Percentiles rank a stretch among this genome's conserved stretches.
phyloP scores from a whole-genome alignment of 2,888 invertebrate species.

The Cyclophora punctaria region DNA sequence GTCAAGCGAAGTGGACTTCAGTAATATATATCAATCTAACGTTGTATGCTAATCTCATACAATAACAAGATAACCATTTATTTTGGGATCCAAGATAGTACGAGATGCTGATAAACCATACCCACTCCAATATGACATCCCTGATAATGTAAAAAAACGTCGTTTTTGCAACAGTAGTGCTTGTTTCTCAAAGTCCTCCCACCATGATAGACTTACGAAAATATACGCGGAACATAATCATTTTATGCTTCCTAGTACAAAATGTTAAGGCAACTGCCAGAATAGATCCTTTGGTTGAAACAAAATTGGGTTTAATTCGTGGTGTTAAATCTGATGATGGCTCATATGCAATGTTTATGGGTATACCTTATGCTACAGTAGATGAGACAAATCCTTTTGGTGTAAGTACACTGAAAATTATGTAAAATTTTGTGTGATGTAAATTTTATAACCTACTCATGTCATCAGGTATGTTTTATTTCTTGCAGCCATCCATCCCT shows the following conservation, averaged over 20 bases:
- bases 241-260: slow-evolving; percentile 12
- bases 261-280: slow-evolving; percentile 19
- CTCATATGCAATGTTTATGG: slow-evolving; percentile 44
- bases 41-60: too few species aligned
- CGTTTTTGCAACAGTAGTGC: too few species aligned
- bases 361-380: slow-evolving; percentile 46
- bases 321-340: slow-evolving; percentile 40
- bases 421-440: too few species aligned
- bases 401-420: slow-evolving; percentile 24
- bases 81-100: too few species aligned
- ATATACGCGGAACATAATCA: not conserved
- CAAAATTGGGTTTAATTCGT: slow-evolving; percentile 35
- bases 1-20: too few species aligned
- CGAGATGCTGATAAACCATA: too few species aligned
- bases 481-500: slow-evolving; percentile 16
- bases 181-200: not conserved
- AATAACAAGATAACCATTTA: too few species aligned
- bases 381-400: slow-evolving; percentile 41
- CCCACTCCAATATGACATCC: too few species aligned
- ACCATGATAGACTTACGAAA: slow-evolving; percentile 16
- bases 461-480: too few species aligned
- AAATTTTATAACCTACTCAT: too few species aligned
- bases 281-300: slow-evolving; percentile 39
- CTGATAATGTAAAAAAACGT: too few species aligned
- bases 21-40: too few species aligned